Base-by-base conservation (phyloP, 2,888 invertebrate species). In the Hydropsyche betteni region DNA sequence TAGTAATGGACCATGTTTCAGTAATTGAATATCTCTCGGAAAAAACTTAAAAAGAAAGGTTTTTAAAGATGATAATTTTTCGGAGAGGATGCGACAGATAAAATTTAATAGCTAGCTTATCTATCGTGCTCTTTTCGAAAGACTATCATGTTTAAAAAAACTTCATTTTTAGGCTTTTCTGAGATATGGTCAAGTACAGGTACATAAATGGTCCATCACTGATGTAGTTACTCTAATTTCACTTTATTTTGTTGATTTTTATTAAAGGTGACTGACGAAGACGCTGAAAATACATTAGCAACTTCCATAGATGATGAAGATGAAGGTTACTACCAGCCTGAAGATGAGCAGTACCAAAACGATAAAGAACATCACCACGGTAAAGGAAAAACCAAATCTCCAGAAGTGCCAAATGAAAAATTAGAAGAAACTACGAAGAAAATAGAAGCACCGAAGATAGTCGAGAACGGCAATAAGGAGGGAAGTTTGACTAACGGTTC, bases 311-410 rank as follows among this genome's bases (percentile, higher is more conserved):
- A 58, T 16, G 44, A 61, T 16, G 73, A 73, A 14, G 36, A 69
- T 24, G 74, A 74, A 7, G 53, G 68, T 33, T 24, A 64, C 34
- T 44, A 68, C 33, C 51, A 74, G 64, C 74, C 74, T 16, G 74
- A 74, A 74, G 74, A 74, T 52, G 68, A 74, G 33, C 74, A 74
- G 44, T 58, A 24, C 58, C 58, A 8, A 33, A 24, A 16, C 4
- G 1, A 33, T 24, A 24, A 14, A n/a, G 1, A 14, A 52, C 53
- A 14, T 52, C 53, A 12, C 12, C 53, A 52, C 12, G 14, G 53
- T 2, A 52, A 14, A 2, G 12, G 53, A 52, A n/a, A 14, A 52
- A 14, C 53, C 53, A 52, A 52, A 12, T 24, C 24, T 24, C 24
- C 24, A 24, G 24, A 24, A 24, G 24, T 24, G 24, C 24, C 24